These are phyloP conservation scores for Martes martes DNA, from an alignment of 2,113 vertebrate species.

Conservation along the genomic window DNA sequence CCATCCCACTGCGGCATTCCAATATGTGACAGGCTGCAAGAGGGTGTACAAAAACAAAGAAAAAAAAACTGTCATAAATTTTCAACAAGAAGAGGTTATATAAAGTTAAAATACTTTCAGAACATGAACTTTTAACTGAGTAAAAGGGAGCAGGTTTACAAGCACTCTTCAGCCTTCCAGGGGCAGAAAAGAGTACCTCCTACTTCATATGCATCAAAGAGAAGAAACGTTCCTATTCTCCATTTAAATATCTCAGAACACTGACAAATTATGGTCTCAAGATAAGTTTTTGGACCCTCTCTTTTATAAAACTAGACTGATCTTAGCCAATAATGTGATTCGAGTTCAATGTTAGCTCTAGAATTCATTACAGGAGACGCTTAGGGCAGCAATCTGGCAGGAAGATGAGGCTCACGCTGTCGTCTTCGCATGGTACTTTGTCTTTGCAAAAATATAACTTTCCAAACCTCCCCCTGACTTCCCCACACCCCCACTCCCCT, in stretches of 20 bases:
- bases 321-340: background rate
- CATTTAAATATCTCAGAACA: background rate
- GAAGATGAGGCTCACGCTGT: background rate
- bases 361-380: background rate
- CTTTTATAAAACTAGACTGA: background rate
- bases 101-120: background rate
- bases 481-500: background rate
- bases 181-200: background rate
- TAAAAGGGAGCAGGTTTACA: background rate
- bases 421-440: background rate
- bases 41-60: background rate
- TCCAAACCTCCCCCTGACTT: background rate
- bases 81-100: background rate
- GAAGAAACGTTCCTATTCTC: background rate
- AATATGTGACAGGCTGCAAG: constrained; percentile 93
- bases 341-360: background rate
- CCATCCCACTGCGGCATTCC: constrained; percentile 88
- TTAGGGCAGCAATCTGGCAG: background rate
- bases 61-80: background rate
- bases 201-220: background rate
- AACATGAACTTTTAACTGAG: background rate
- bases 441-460: background rate
- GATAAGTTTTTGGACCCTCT: background rate
- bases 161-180: background rate
- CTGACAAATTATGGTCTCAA: background rate